These are phyloP conservation scores for Grammomys surdaster DNA, from an alignment of 2,113 vertebrate genomes.

Conservation along the genomic window DNA sequence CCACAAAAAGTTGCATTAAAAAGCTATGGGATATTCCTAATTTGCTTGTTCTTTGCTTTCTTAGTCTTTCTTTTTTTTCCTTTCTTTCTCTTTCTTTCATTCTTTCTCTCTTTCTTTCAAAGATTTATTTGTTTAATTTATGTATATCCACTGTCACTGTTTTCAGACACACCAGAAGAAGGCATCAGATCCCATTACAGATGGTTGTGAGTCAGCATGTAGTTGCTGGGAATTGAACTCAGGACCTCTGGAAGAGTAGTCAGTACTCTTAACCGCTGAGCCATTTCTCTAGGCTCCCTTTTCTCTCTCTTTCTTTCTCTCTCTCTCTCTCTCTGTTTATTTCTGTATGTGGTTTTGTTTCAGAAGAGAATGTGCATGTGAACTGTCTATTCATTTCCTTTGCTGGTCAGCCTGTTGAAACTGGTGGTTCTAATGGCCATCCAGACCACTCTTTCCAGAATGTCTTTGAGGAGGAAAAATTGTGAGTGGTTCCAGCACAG, in stretches of 20 bases:
- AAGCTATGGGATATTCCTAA: background rate
- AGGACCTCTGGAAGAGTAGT: no score
- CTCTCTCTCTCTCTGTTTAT: background rate
- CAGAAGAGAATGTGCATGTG: background rate
- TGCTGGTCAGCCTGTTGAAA: background rate
- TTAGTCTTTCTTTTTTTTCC: fast-evolving
- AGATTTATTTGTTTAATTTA: no score
- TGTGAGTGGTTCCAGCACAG: background rate
- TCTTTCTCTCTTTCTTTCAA: no score
- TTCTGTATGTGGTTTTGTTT: background rate
- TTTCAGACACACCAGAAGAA: no score
- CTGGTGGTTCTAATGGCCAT: background rate
- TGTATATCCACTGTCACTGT: no score
- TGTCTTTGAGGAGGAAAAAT: background rate
- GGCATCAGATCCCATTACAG: no score
- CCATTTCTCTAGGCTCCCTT: no score
- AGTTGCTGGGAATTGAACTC: no score
- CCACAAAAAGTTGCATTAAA: background rate
- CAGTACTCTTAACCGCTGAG: no score
- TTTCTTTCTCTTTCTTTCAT: fast-evolving
- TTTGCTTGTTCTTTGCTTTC: background rate
- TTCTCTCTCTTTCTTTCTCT: no score
- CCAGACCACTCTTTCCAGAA: background rate
- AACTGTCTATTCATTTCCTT: background rate
- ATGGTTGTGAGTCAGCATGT: no score